Conservation (phyloP, 1,140 invertebrate genomes). For the Zaprionus davidi region DNA sequence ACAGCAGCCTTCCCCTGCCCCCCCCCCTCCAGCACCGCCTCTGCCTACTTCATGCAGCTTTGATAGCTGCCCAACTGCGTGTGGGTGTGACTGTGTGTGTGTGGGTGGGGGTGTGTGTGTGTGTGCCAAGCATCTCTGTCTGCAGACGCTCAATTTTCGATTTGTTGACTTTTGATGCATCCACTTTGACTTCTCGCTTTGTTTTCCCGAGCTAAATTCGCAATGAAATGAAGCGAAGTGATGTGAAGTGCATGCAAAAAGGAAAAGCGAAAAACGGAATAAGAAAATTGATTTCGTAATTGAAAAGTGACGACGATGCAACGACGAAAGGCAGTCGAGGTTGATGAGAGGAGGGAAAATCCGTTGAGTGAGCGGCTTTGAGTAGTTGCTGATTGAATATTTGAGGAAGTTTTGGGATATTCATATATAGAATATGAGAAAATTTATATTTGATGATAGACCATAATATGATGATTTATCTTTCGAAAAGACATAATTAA, state of each 20-base stretch:
- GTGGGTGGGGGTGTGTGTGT: constrained; percentile 18
- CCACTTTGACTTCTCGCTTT: constrained; percentile 46
- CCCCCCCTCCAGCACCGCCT: constrained; percentile 34
- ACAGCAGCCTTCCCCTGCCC: constrained; percentile 72
- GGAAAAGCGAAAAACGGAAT: constrained; percentile 11
- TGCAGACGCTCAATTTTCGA: constrained; percentile 72
- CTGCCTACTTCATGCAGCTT: constrained; percentile 2
- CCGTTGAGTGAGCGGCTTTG: background rate
- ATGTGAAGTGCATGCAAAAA: constrained; percentile 13
- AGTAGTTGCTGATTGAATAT: background rate
- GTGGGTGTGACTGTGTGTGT: constrained; percentile 16
- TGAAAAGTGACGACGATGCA: constrained; percentile 8
- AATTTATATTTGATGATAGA: too few relatives aligned
- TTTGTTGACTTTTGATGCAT: constrained; percentile 68
- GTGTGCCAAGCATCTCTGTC: constrained; percentile 39
- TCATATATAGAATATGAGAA: too few relatives aligned
- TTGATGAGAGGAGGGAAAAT: background rate
- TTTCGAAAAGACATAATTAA: too few relatives aligned
- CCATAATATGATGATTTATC: too few relatives aligned
- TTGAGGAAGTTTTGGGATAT: too few relatives aligned
- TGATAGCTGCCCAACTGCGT: constrained; percentile 6
- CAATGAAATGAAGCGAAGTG: background rate
- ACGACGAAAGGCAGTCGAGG: background rate
- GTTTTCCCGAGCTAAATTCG: constrained; percentile 19
- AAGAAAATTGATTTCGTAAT: constrained; percentile 29